Base-by-base conservation (phyloP, 23 tunicate genomes). In the Ciona savignyi region DNA sequence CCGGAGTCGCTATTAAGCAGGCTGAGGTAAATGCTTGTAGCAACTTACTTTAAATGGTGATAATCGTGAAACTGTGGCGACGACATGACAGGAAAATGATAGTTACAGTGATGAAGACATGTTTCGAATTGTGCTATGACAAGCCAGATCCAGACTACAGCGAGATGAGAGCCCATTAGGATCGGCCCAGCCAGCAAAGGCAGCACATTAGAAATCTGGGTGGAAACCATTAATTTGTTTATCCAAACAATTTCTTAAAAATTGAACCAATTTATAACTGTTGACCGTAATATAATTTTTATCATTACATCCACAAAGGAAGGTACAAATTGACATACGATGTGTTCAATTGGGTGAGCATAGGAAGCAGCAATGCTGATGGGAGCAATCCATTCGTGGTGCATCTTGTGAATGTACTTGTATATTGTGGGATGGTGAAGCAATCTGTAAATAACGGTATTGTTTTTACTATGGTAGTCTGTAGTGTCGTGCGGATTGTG, bases 351-450 rank as follows among this genome's bases (percentile, higher is more conserved):
- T 0, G 97, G 97, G 35, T 90, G 97, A 24, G 97, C 90, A 33
- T 90, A 90, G 33, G 88, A 88, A 4, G 97, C 89, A 30, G 90
- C 88, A 21, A 90, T 51, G 82, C 97, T 90, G 78, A 90, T 82
- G 27, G 97, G 97, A 30, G 97, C 97, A 42, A 81, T 79, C 97
- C 97, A 90, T 60, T 90, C 97, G 66, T 90, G 97, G 48, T 90
- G 97, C 29, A 70, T 79, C 75, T 90, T 90, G 51, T 90, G 97
- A 35, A 83, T 60, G 65, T 76, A 75, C 56, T 90, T 90, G 84
- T 90, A 90, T 4, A 90, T 3, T 6, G 29, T 25, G 0, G 97
- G 90, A 24, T 67, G 81, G 33, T 90, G 97, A 30, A 90, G 76
- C 27, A 79, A 66, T 60, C 97, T 90, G 77, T 0, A 26, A 65